Base-by-base conservation (phyloP, 1,140 invertebrate species). In the Diachasma alloeum region DNA sequence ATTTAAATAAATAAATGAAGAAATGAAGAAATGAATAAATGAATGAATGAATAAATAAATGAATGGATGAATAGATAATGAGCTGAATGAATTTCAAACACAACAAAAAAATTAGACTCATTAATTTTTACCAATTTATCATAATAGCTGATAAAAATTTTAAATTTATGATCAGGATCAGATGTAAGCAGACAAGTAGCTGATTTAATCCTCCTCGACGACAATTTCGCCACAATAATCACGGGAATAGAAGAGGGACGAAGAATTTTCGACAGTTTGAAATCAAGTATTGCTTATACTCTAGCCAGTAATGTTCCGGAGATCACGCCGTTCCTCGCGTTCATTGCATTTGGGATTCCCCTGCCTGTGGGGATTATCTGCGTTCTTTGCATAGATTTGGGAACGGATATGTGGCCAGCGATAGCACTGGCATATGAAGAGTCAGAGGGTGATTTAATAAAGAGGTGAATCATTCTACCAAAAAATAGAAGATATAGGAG, bases 231-330 rank as follows among this genome's bases (percentile, higher is more conserved):
- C 19, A 96, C 96, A 0, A 97, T 98, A 80, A 95, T 97, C 26
- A 93, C 94, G 72, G 97, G 96, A 56, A 95, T 98, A 42, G 95
- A 97, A 90, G 96, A 97, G 91, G 96, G 95, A 8, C 92, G 96
- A 79, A 90, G 96, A 70, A 97, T 97, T 83, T 97, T 97, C 88
- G 96, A 97, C 86, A 97, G 97, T 88, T 91, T 97, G 81, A 98
- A 98, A 88, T 98, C 97, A 89, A 96, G 95, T 15, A 97, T 98
- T 79, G 96, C 95, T 17, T 98, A 97, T 88, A 97, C 95, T 0
- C 86, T 98, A 42, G 96, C 96, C 3, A 96, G 94, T 19, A 97
- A 97, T 87, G 95, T 97, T 77, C 96, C 96, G 63, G 96, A 98
- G 92, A 96, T 98, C 84, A 91, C 94, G 24, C 97, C 96, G 9